Evolutionary conservation across 1,140 invertebrate genomes (phyloP).

Genomic region (Bilobella aurantiaca): DNA sequence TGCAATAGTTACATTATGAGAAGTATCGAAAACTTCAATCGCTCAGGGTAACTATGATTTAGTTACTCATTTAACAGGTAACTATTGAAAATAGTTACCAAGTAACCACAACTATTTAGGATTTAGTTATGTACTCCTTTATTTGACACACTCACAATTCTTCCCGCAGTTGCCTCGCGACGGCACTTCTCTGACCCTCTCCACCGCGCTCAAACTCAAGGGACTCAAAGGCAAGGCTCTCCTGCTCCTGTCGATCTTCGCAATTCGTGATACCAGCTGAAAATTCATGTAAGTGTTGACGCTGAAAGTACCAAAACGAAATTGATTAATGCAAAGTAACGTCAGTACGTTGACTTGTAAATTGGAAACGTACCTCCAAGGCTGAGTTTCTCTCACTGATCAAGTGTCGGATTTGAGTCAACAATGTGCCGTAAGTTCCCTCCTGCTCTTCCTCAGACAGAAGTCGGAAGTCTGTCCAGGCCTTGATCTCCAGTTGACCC

Average conservation of each 20-base stretch:
- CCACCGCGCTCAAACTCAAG: constrained; percentile 22
- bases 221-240: constrained; percentile 14
- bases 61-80: no score
- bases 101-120: no score
- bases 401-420: constrained; percentile 17
- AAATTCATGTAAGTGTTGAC: no score
- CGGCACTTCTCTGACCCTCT: constrained; percentile 20
- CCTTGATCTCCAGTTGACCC: constrained; percentile 24
- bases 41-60: no score
- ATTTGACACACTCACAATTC: constrained; percentile 24
- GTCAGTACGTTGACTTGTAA: no score
- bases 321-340: no score
- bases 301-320: no score
- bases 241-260: constrained; percentile 23
- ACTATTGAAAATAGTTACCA: no score
- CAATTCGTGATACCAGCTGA: constrained; percentile 25
- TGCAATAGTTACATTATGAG: constrained; percentile 6
- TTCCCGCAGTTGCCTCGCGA: constrained; percentile 25
- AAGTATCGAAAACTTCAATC: no score
- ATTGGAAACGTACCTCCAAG: constrained; percentile 17
- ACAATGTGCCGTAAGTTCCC: constrained; percentile 26
- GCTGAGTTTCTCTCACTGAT: constrained; percentile 30
- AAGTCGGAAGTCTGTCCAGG: constrained; percentile 26
- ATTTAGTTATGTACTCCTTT: no score
- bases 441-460: constrained; percentile 23